Base-by-base conservation (phyloP, 2,113 vertebrate species). In the Forbesichthys papilliferus region DNA sequence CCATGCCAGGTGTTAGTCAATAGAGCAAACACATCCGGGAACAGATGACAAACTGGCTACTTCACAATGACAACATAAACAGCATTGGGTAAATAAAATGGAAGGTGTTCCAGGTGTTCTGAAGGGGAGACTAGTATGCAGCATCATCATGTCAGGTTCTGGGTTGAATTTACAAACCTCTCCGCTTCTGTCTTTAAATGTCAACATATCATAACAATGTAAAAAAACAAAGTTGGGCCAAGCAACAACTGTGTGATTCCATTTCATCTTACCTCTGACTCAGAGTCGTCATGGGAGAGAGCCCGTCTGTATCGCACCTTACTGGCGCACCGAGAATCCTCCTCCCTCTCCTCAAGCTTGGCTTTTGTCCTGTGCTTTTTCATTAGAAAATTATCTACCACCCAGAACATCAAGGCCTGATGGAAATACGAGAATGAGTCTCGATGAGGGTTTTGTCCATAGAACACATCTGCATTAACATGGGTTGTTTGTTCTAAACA, bases 381-480 rank as follows among this genome's bases (percentile, higher is more conserved):
- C 98, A 99, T 99, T 69, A 99, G 92, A 83, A 99, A 99, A 84
- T 99, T 99, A 91, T 99, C 98, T 58, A 99, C 96, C 69, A 99
- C 96, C 98, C 98, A 99, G 86, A 99, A 98, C 96, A 98, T 98
- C 58, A 98, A 91, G 1, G 96, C 95, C 97, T 98, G 84, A 62
- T 27, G 20, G 16, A 71, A 71, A 69, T 46, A 66, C 7, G 1
- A 71, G 11, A 47, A 55, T 61, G 47, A 0, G 20, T 1, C 8
- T 14, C 9, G 1, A 13, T 77, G 12, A 66, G 9, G 42, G 3
- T 34, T 13, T 42, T 57, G 36, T 27, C 27, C 27, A 27, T 27
- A 2, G 20, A 27, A 27, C 27, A 27, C 9, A 57, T 1, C 0
- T 36, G 13, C 52, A 54, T 48, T 62, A 1, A 42, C 9, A n/a